These are phyloP conservation scores for Teleogryllus oceanicus DNA, from an alignment of 2,888 invertebrate genomes.

Conservation along the genomic window DNA sequence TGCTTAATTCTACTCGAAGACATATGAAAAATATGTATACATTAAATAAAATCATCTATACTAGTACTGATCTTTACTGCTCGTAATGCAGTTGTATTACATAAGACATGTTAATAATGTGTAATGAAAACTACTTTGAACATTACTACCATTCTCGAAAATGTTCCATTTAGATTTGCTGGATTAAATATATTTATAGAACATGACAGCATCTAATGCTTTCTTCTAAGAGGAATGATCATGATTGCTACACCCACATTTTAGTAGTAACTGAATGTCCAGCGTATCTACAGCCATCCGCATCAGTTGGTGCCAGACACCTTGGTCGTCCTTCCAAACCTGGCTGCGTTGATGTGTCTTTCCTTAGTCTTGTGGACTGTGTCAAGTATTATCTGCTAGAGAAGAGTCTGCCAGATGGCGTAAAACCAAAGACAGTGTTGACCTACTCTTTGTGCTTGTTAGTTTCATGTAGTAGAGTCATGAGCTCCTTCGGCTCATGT, in stretches of 20 bases:
- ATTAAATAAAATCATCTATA: slow-evolving; percentile 18
- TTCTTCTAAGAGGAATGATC: not conserved
- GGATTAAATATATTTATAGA: not conserved
- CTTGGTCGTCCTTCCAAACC: not conserved
- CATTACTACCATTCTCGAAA: not conserved
- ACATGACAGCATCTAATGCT: slow-evolving; percentile 18
- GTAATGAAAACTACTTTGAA: not conserved
- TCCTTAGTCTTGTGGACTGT: slow-evolving; percentile 18
- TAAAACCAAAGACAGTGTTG: not conserved
- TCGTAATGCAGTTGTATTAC: slow-evolving; percentile 9
- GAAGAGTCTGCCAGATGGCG: not conserved
- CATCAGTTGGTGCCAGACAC: not conserved
- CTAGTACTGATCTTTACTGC: slow-evolving; percentile 10
- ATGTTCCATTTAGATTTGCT: slow-evolving; percentile 9
- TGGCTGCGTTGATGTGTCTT: slow-evolving; percentile 7
- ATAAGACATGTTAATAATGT: not conserved
- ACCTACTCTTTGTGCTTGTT: slow-evolving; percentile 18
- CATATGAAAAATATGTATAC: not conserved
- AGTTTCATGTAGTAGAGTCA: slow-evolving; percentile 1
- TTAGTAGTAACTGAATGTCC: slow-evolving; percentile 1
- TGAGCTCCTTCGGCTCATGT: not conserved
- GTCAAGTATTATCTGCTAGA: slow-evolving; percentile 18
- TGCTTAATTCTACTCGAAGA: slow-evolving; percentile 18
- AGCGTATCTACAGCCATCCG: not conserved
- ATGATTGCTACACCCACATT: slow-evolving; percentile 4